Evolutionary conservation across 37 sponge, comb jelly and placozoan genomes (phyloP), one percentile per base, ranked within the genome.

Genomic region (Oopsacas minuta): DNA sequence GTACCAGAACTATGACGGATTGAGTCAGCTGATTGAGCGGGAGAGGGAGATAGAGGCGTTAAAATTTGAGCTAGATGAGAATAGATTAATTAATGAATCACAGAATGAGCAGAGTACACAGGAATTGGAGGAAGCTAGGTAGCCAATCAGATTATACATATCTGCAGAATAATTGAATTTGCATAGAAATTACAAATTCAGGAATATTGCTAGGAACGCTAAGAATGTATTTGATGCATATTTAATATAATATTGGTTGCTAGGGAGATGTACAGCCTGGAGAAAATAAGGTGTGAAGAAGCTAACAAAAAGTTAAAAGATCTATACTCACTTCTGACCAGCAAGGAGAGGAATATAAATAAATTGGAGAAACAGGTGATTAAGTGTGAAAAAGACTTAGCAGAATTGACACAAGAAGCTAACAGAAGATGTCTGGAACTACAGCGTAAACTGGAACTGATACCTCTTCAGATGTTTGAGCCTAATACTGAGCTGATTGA

Each of bases 121-220:
- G 35, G 81, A 93, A 46, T 81, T 93, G 30, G 94, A 91, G 25
- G 91, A 91, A 87, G 91, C 88, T 35, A 39, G 81, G 49, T 38
- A n/a, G 42, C 35, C 8, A 37, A 25, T 12, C 28, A 3, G 51
- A 17, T 46, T 46, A n/a, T n/a, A n/a, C n/a, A n/a, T n/a, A n/a
- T n/a, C n/a, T n/a, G n/a, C n/a, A n/a, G n/a, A n/a, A n/a, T n/a
- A n/a, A n/a, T n/a, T n/a, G n/a, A n/a, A n/a, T n/a, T n/a, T n/a
- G n/a, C n/a, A n/a, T n/a, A n/a, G n/a, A n/a, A n/a, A n/a, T n/a
- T n/a, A n/a, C n/a, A n/a, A n/a, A n/a, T n/a, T n/a, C n/a, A n/a
- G n/a, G n/a, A n/a, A n/a, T n/a, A n/a, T n/a, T n/a, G n/a, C n/a
- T n/a, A n/a, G n/a, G n/a, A n/a, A n/a, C n/a, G n/a, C n/a, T n/a